These are phyloP conservation scores for Mustelus asterias DNA, from an alignment of 2,113 vertebrate genomes.

Conservation along the genomic window DNA sequence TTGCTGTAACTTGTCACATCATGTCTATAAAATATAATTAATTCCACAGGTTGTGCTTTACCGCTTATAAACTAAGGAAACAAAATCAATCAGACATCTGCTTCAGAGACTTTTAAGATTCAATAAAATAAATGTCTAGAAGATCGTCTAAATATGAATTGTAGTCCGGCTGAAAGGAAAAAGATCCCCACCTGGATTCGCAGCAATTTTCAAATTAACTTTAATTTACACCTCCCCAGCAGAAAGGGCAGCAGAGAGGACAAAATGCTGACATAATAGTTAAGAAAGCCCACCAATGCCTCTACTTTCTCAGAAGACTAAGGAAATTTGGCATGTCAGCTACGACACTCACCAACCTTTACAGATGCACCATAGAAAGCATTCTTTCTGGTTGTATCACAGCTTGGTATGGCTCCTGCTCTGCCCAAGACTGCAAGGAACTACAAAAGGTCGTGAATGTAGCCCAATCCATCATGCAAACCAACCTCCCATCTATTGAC, in stretches of 20 bases:
- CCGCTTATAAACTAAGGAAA: neutral
- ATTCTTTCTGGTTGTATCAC: no score
- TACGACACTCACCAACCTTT: no score
- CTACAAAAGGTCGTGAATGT: no score
- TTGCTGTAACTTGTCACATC: slow-evolving; percentile 6
- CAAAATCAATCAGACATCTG: slow-evolving; percentile 8
- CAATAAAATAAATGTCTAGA: neutral
- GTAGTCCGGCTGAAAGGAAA: neutral
- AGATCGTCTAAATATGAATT: neutral
- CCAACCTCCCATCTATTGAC: no score
- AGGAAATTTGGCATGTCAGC: no score
- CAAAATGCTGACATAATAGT: neutral
- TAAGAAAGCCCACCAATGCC: no score
- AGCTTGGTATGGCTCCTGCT: no score
- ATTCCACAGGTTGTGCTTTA: slow-evolving; percentile 12
- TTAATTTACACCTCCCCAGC: neutral
- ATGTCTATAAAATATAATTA: slow-evolving; percentile 26
- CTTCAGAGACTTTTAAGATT: neutral
- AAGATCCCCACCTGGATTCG: neutral
- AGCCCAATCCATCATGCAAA: no score
- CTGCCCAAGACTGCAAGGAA: no score
- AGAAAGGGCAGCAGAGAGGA: neutral
- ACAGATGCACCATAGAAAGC: no score
- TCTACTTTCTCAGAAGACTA: no score
- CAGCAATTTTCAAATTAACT: neutral